Conservation (phyloP, 2,797 vertebrate species). For the Austrolebias charrua region DNA sequence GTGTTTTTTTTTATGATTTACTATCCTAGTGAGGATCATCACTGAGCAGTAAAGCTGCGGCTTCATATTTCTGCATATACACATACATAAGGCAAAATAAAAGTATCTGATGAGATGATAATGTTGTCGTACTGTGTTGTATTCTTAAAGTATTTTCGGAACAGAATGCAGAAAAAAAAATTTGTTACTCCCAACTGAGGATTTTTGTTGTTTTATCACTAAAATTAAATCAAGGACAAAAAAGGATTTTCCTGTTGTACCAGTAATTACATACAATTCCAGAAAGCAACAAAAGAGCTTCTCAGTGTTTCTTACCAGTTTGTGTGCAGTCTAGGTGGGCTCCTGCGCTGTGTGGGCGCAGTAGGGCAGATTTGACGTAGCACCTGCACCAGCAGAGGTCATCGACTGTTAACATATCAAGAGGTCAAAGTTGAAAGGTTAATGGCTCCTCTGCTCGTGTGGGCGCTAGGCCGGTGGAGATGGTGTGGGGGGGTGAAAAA, state of each 20-base stretch:
- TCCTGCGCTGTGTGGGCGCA: slow-evolving; percentile 79
- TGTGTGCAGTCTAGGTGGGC: slow-evolving; percentile 79
- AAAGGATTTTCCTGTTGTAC: too few species aligned
- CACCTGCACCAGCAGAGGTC: slow-evolving; percentile 86
- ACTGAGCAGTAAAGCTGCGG: neutral
- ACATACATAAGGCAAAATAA: neutral
- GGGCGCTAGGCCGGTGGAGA: slow-evolving; percentile 77
- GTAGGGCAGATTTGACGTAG: slow-evolving; percentile 81
- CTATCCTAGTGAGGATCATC: neutral
- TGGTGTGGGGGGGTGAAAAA: slow-evolving; percentile 48
- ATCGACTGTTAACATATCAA: slow-evolving; percentile 85
- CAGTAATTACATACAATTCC: neutral
- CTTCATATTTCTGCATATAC: neutral
- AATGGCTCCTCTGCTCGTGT: slow-evolving; percentile 84
- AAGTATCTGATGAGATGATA: neutral
- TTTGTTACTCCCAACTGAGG: neutral
- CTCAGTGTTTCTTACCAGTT: slow-evolving; percentile 73
- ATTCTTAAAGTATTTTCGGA: too few species aligned
- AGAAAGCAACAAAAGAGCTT: slow-evolving; percentile 25
- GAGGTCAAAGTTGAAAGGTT: slow-evolving; percentile 82
- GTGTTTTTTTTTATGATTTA: slow-evolving; percentile 11
- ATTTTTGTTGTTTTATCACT: neutral
- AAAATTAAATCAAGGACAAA: too few species aligned
- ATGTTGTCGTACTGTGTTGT: too few species aligned
- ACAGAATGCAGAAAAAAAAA: too few species aligned